A percentile compares a stretch with the other conserved stretches of the same genome.
Evolutionary conservation across 2,888 invertebrate species (phyloP).

Genomic region (Myopa testacea): DNA sequence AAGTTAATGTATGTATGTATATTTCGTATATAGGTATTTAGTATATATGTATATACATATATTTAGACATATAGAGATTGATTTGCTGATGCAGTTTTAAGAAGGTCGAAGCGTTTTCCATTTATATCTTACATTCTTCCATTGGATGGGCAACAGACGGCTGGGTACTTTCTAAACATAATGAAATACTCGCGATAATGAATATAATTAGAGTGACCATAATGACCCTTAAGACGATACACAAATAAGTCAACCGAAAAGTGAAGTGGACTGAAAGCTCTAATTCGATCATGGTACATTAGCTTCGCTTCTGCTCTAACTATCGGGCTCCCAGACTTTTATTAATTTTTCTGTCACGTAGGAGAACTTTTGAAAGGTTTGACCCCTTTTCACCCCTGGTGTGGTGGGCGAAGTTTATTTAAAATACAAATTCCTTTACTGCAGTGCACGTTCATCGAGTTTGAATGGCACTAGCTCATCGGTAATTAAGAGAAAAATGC

Average conservation of each 20-base stretch:
- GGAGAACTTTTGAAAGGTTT: too few species aligned
- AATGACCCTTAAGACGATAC: too few species aligned
- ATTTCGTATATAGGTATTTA: not conserved
- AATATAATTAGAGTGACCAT: too few species aligned
- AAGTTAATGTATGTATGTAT: not conserved
- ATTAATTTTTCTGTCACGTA: too few species aligned
- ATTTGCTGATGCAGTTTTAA: not conserved
- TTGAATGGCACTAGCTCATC: not conserved
- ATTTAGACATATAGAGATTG: not conserved
- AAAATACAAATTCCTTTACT: not conserved
- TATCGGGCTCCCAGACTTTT: too few species aligned
- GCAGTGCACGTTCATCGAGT: not conserved
- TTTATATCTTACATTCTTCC: not conserved
- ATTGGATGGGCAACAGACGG: not conserved
- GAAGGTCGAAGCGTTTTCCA: not conserved
- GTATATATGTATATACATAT: not conserved
- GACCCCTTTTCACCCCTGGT: too few species aligned
- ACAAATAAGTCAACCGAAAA: too few species aligned
- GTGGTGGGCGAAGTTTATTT: too few species aligned
- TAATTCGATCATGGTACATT: too few species aligned
- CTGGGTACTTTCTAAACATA: not conserved
- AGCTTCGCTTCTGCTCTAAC: too few species aligned
- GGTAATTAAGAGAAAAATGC: not conserved
- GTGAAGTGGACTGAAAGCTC: too few species aligned
- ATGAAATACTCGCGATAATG: too few species aligned